phyloP scores from a whole-genome alignment of 2,797 vertebrate genomes.

The Pseudochaenichthys georgianus region DNA sequence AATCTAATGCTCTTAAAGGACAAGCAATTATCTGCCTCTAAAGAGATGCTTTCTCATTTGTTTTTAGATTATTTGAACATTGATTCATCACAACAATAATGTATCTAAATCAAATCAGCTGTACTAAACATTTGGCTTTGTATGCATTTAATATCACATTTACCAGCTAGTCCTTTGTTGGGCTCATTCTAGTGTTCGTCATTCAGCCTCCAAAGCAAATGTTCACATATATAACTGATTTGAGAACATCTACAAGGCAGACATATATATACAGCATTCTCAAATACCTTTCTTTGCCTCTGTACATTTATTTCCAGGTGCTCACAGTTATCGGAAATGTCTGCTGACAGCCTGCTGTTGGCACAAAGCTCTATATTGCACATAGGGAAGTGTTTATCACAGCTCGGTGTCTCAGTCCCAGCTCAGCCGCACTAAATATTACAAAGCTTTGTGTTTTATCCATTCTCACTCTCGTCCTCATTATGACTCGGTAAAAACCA shows the following conservation, averaged over 20 bases:
- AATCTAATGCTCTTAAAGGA: background rate
- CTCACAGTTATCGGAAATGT: constrained; percentile 38
- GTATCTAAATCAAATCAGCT: constrained; percentile 11
- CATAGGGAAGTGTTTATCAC: constrained; percentile 67
- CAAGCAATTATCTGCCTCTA: constrained; percentile 15
- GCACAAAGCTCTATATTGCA: constrained; percentile 64
- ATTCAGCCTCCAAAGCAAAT: no score
- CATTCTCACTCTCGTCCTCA: constrained; percentile 45
- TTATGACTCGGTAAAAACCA: constrained; percentile 53
- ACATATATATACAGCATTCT: constrained; percentile 24
- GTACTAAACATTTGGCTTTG: constrained; percentile 9
- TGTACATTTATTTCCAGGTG: constrained; percentile 43
- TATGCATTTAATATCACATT: constrained; percentile 13
- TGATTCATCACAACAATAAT: constrained; percentile 12
- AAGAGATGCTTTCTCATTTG: constrained; percentile 13
- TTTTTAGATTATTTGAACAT: constrained; percentile 24
- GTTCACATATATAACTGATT: constrained; percentile 10
- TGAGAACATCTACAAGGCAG: constrained; percentile 22
- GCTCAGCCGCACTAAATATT: constrained; percentile 62
- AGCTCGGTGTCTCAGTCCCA: constrained; percentile 53
- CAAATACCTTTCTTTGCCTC: constrained; percentile 39
- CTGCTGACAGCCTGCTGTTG: constrained; percentile 58
- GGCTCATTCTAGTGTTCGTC: no score
- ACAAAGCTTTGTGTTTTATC: constrained; percentile 58
- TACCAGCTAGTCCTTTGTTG: background rate